phyloP scores from a whole-genome alignment of 1,140 invertebrate species.

The Hyposmocoma kahamanoa region DNA sequence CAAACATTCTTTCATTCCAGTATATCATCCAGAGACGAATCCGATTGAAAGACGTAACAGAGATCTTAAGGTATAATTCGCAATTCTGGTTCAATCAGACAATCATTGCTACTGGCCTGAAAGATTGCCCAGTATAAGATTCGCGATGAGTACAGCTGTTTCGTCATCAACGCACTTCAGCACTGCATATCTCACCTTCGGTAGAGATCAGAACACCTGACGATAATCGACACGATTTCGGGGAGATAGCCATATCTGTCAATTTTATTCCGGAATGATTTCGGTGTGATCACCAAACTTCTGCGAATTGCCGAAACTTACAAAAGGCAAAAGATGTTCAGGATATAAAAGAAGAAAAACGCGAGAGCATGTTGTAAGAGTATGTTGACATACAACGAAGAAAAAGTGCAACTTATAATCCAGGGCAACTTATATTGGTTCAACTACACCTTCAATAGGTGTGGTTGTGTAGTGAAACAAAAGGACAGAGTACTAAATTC shows the following conservation, averaged over 20 bases:
- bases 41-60: slow-evolving; percentile 37
- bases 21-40: slow-evolving; percentile 36
- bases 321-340: no score
- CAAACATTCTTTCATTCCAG: slow-evolving; percentile 22
- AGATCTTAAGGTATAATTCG: slow-evolving; percentile 38
- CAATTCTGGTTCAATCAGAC: slow-evolving; percentile 20
- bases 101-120: slow-evolving; percentile 40
- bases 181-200: slow-evolving; percentile 43
- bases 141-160: slow-evolving; percentile 44
- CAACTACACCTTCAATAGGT: no score
- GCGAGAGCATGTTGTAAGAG: no score
- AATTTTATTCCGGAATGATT: slow-evolving; percentile 29
- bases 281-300: no score
- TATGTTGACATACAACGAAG: no score
- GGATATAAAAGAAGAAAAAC: no score
- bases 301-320: no score
- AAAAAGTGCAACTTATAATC: no score
- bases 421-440: no score
- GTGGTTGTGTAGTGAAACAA: no score
- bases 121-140: slow-evolving; percentile 33
- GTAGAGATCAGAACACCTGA: slow-evolving; percentile 27
- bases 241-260: slow-evolving; percentile 20
- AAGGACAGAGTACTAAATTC: no score
- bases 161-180: slow-evolving; percentile 38
- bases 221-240: slow-evolving; percentile 19